Conservation (phyloP, 92 coral and sea anemone species). For the Metridium senile region DNA sequence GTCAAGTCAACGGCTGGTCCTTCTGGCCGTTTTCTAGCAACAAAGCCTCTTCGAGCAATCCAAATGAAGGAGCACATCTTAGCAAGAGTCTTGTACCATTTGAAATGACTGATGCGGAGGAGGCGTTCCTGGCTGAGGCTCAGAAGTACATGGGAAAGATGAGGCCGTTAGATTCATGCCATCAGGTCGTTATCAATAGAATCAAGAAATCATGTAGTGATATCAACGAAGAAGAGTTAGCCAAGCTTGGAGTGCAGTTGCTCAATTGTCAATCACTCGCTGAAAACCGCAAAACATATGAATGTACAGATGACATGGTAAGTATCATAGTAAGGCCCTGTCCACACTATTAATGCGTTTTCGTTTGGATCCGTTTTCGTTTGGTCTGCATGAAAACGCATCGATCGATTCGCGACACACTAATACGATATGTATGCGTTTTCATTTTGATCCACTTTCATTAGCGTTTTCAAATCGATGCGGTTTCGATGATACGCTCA, state of each 20-base stretch:
- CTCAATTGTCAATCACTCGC: constrained; percentile 96
- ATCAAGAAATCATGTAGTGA: constrained; percentile 90
- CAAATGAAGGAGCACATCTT: constrained; percentile 66
- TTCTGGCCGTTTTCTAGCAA: constrained; percentile 93
- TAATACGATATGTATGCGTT: too few relatives aligned
- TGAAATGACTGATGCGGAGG: constrained; percentile 96
- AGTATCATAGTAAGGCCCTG: too few relatives aligned
- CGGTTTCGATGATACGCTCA: too few relatives aligned
- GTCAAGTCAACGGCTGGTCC: constrained; percentile 31
- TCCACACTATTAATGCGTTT: too few relatives aligned
- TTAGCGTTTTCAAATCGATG: too few relatives aligned
- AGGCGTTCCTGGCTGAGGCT: constrained; percentile 86
- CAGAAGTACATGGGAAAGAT: constrained; percentile 90
- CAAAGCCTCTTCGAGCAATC: constrained; percentile 19
- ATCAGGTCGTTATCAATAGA: constrained; percentile 97
- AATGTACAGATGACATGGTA: constrained; percentile 95
- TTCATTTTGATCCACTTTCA: too few relatives aligned
- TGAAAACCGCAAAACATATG: constrained; percentile 80
- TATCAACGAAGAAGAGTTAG: constrained; percentile 93
- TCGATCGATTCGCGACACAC: too few relatives aligned
- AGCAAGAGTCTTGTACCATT: constrained; percentile 91
- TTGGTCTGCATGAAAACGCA: too few relatives aligned
- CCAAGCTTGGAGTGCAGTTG: constrained; percentile 89
- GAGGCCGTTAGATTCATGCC: constrained; percentile 89
- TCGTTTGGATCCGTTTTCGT: too few relatives aligned